Evolutionary conservation across 2,797 vertebrate genomes (phyloP).

Genomic region (Melanogrammus aeglefinus): DNA sequence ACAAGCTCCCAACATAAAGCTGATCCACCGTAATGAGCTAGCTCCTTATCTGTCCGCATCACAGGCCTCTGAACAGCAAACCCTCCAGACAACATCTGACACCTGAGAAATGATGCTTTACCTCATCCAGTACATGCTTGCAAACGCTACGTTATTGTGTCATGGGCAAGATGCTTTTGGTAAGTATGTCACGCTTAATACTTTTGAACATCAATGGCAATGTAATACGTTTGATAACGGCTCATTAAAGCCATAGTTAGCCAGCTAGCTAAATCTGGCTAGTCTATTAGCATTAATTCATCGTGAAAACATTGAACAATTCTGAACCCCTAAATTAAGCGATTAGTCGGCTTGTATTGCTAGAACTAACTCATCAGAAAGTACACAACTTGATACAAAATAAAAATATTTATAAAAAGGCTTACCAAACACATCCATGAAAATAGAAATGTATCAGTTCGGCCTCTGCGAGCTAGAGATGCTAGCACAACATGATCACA

Average conservation of each 20-base stretch:
- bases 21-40: background rate
- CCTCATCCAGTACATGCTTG: background rate
- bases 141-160: background rate
- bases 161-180: background rate
- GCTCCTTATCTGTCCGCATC: constrained; percentile 28
- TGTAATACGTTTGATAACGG: background rate
- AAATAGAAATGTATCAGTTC: constrained; percentile 49
- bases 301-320: constrained; percentile 36
- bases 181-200: background rate
- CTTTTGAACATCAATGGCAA: background rate
- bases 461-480: constrained; percentile 61
- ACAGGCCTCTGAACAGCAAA: constrained; percentile 42
- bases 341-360: background rate
- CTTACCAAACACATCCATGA: constrained; percentile 70
- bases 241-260: constrained; percentile 44
- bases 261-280: constrained; percentile 14
- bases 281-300: constrained; percentile 43
- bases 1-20: background rate
- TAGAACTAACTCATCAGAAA: background rate
- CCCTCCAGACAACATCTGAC: background rate
- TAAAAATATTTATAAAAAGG: constrained; percentile 13
- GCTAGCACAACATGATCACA: constrained; percentile 65
- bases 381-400: background rate
- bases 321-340: constrained; percentile 3
- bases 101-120: background rate